These are phyloP conservation scores for Baccha elongata DNA, from an alignment of 2,888 invertebrate species.

Conservation along the genomic window DNA sequence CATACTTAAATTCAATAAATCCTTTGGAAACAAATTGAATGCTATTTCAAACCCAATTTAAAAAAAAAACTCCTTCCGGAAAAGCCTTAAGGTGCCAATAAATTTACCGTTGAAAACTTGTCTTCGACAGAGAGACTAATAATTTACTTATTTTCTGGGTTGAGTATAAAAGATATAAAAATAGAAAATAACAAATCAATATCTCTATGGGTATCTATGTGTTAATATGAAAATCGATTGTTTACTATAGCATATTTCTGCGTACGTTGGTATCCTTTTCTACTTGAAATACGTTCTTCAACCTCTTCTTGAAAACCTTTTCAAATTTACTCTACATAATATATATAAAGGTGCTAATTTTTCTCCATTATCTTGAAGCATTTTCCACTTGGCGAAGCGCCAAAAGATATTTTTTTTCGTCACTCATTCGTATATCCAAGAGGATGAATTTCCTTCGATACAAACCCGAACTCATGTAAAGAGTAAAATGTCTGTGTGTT, in stretches of 20 bases:
- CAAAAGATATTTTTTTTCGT: conserved; percentile 40
- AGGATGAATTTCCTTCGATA: neutral
- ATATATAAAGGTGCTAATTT: conserved; percentile 63
- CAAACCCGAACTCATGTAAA: too few relatives aligned
- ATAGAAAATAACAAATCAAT: neutral
- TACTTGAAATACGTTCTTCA: conserved; percentile 8
- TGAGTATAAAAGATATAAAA: neutral
- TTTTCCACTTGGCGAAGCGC: conserved; percentile 60
- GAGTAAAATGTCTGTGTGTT: neutral
- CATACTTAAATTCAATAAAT: too few relatives aligned
- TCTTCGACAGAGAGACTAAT: neutral
- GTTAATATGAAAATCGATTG: neutral
- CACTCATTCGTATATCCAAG: conserved; percentile 1
- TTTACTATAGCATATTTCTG: conserved; percentile 13
- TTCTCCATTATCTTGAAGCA: conserved; percentile 52
- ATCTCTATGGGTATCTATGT: neutral
- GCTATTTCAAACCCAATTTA: neutral
- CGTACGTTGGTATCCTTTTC: neutral
- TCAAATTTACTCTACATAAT: conserved; percentile 26
- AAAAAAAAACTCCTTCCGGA: neutral
- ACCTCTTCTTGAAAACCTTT: conserved; percentile 7
- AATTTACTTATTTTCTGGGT: neutral
- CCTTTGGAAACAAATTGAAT: neutral
- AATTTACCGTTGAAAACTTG: neutral
- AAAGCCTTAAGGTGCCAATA: neutral